Evolutionary conservation across 1,140 invertebrate species (phyloP).

Genomic region (Caerostris darwini): DNA sequence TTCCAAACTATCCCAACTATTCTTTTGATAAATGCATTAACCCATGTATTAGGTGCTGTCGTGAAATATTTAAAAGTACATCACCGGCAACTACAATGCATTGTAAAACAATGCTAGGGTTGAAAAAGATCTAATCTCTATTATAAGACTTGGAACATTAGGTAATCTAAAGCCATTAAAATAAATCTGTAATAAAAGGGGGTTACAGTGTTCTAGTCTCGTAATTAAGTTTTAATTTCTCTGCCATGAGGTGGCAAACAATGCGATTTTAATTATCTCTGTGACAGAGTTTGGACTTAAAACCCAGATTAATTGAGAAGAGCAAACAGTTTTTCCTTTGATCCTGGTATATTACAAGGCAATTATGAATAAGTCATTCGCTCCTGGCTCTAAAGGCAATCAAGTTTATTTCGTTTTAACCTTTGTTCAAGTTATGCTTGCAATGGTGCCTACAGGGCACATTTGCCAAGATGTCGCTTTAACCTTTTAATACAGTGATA

Average conservation of each 20-base stretch:
- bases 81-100: background rate
- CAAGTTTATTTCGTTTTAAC: background rate
- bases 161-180: background rate
- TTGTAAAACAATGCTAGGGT: too few species aligned
- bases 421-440: background rate
- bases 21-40: background rate
- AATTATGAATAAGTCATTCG: background rate
- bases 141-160: background rate
- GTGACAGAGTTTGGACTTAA: background rate
- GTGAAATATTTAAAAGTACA: background rate
- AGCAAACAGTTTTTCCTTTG: background rate
- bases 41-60: background rate
- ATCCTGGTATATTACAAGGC: background rate
- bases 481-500: too few species aligned
- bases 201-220: too few species aligned
- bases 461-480: too few species aligned
- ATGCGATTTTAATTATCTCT: background rate
- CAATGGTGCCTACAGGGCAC: too few species aligned
- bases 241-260: background rate
- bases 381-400: background rate
- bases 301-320: background rate
- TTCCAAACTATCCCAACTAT: background rate
- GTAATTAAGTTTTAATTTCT: constrained; percentile 33
- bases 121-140: too few species aligned
- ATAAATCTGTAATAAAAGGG: background rate